Evolutionary conservation across 2,888 invertebrate genomes (phyloP), one percentile per base, ranked within the genome.

Genomic region (Spodoptera littoralis): DNA sequence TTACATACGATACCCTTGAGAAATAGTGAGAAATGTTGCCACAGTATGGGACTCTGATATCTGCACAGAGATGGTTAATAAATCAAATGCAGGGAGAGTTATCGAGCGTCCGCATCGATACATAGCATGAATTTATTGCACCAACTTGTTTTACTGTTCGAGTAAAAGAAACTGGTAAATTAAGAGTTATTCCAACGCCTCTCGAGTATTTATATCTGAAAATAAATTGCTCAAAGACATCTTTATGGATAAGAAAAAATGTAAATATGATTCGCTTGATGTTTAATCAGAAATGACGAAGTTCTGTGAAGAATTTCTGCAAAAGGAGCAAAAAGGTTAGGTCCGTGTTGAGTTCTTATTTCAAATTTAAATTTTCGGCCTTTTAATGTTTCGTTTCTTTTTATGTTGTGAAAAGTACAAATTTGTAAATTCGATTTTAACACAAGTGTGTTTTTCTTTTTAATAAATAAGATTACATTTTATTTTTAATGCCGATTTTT

Each of bases 1-100:
- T 68, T 76, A 71, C 63, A 71, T 70, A 77, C 65, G 73, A 73
- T 74, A 77, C 80, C 57, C 78, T 74, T 60, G 79, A 78, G 79
- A 77, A 79, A 77, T 77, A 57, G 62, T 61, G 68, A 70, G 73
- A 71, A 71, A 77, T 73, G 73, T 76, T 67, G 51, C 70, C 73
- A 64, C 76, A 68, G 79, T 70, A 68, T 79, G 66, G 66, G 51
- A 67, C 70, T 65, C 65, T 78, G 73, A 68, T 79, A 77, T 77
- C 79, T 76, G 71, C 60, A 73, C 44, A 57, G 64, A 65, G 61
- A 73, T 73, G 66, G 30, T 69, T 63, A 62, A 80, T 78, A 80
- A 76, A 80, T 80, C 80, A 80, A 77, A 80, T 71, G 68, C 74
- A 76, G 57, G 50, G 64, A 53, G 70, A 70, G 62, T 70, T 79